Percentiles rank a stretch among this genome's conserved stretches.
phyloP scores from a whole-genome alignment of 2,113 vertebrate species.

The Calidris pugnax region DNA sequence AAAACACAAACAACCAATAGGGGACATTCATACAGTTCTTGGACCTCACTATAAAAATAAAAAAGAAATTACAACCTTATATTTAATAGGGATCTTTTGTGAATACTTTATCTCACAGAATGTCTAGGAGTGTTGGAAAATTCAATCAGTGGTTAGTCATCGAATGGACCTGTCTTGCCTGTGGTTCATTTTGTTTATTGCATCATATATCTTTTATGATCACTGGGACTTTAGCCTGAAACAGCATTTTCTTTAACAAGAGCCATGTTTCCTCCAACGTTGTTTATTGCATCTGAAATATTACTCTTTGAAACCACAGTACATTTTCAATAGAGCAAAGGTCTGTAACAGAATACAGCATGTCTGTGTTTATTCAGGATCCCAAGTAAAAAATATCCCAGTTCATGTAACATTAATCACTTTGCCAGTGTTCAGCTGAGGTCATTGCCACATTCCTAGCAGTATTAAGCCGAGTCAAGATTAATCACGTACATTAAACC shows the following conservation, averaged over 20 bases:
- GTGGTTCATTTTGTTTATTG: constrained; percentile 82
- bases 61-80: constrained; percentile 64
- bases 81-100: constrained; percentile 68
- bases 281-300: constrained; percentile 80
- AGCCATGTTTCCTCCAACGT: constrained; percentile 73
- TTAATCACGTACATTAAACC: constrained; percentile 82
- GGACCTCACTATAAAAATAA: constrained; percentile 49
- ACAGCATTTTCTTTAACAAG: constrained; percentile 83
- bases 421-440: constrained; percentile 79
- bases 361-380: constrained; percentile 81
- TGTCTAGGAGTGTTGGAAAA: constrained; percentile 70
- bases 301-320: constrained; percentile 76
- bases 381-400: constrained; percentile 64
- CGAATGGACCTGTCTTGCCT: constrained; percentile 70
- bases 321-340: constrained; percentile 78
- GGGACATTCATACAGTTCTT: constrained; percentile 25
- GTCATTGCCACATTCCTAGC: constrained; percentile 82
- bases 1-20: constrained; percentile 62
- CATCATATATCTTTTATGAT: constrained; percentile 83
- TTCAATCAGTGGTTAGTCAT: constrained; percentile 75
- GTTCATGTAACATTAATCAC: constrained; percentile 84
- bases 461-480: constrained; percentile 80
- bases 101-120: constrained; percentile 71
- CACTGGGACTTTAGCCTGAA: constrained; percentile 79
- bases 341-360: constrained; percentile 78